Evolutionary conservation across 2,797 vertebrate species (phyloP).

Genomic region (Sebastes steindachneri): DNA sequence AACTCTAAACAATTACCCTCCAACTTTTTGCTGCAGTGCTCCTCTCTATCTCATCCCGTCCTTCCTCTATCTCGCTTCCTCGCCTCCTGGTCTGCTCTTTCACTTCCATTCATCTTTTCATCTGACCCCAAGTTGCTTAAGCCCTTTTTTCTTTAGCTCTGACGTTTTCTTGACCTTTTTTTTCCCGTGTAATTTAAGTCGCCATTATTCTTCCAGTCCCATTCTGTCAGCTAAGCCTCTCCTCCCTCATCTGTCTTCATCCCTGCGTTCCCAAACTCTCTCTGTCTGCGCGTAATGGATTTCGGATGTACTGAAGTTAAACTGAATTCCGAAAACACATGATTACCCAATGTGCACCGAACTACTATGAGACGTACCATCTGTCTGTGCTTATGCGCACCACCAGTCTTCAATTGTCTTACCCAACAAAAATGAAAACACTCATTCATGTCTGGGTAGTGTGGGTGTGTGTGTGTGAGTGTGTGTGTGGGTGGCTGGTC

Average conservation of each 20-base stretch:
- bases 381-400: conserved; percentile 56
- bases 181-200: conserved; percentile 18
- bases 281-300: background rate
- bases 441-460: conserved; percentile 11
- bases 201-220: conserved; percentile 38
- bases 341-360: conserved; percentile 27
- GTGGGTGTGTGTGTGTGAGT: conserved; percentile 4
- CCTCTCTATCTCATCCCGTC: conserved; percentile 1
- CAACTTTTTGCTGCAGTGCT: conserved; percentile 32
- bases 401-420: conserved; percentile 55
- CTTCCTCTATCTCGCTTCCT: background rate
- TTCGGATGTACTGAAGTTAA: background rate
- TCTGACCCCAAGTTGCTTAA: conserved; percentile 11
- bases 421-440: conserved; percentile 62
- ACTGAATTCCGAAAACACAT: conserved; percentile 7
- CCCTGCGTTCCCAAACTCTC: background rate
- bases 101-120: conserved; percentile 26
- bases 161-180: background rate
- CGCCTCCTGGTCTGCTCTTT: background rate
- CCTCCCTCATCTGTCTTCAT: conserved; percentile 28
- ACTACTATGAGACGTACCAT: conserved; percentile 40
- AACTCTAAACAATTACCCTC: conserved; percentile 58
- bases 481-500: conserved; percentile 32
- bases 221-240: conserved; percentile 18
- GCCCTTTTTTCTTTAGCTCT: background rate